phyloP scores from a whole-genome alignment of 2,797 vertebrate genomes.

The Anguilla pacifica region DNA sequence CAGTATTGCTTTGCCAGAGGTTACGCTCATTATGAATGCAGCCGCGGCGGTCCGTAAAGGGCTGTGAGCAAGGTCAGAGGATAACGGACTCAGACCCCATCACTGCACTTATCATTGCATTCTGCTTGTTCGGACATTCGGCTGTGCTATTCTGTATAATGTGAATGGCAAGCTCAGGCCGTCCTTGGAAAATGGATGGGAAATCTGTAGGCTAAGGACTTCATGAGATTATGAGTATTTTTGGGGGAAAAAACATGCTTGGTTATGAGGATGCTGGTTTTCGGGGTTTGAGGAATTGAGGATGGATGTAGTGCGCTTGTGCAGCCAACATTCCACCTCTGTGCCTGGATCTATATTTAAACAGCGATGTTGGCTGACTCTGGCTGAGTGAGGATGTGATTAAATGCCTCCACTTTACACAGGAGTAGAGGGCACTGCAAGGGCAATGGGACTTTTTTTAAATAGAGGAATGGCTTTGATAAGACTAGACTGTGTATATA shows the following conservation, averaged over 20 bases:
- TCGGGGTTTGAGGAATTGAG: background rate
- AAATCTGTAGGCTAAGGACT: background rate
- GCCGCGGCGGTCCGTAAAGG: background rate
- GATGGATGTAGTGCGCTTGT: background rate
- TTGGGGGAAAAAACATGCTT: background rate
- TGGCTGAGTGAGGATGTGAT: background rate
- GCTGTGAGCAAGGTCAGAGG: background rate
- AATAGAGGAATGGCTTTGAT: background rate
- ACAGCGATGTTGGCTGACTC: background rate
- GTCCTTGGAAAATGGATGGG: background rate
- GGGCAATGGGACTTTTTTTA: background rate
- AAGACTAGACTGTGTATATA: background rate
- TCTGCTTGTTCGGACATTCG: background rate
- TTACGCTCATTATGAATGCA: background rate
- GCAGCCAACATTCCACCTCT: background rate
- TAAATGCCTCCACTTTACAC: background rate
- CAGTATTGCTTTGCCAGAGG: background rate
- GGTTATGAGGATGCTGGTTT: background rate
- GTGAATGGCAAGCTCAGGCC: background rate
- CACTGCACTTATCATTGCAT: background rate
- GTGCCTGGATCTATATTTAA: background rate
- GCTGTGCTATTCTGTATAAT: background rate
- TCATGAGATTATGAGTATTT: background rate
- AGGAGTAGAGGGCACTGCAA: conserved; percentile 5
- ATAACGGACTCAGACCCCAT: background rate